phyloP scores from a whole-genome alignment of 2,113 vertebrate genomes.

The Ailuropoda melanoleuca region DNA sequence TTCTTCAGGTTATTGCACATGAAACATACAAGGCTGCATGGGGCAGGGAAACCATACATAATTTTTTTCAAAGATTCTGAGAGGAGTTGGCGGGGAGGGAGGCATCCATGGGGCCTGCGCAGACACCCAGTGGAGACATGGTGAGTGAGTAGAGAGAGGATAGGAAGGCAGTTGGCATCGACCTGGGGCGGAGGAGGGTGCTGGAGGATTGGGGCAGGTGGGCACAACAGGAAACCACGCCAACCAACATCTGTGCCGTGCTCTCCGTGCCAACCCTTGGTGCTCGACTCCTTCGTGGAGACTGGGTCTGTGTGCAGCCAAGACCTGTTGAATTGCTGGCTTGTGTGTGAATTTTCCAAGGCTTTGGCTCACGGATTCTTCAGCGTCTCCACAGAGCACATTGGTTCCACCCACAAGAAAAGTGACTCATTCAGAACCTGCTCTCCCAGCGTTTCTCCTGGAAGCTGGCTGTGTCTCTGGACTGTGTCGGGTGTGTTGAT shows the following conservation, averaged over 20 bases:
- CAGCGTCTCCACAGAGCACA: not conserved
- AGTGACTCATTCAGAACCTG: not conserved
- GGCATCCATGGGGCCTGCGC: not conserved
- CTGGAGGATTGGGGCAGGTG: accelerated
- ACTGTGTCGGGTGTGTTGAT: not conserved
- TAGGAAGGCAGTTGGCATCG: not conserved
- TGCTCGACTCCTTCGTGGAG: not conserved
- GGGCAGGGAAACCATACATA: not conserved
- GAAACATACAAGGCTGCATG: not conserved
- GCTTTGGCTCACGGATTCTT: accelerated
- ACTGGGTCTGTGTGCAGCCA: not conserved
- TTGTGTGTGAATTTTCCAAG: not conserved
- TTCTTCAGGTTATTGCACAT: not conserved
- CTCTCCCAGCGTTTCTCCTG: not conserved
- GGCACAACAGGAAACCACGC: not conserved
- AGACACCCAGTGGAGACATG: not conserved
- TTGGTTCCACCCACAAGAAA: not conserved
- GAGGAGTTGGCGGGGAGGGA: not conserved
- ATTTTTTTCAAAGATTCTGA: not conserved
- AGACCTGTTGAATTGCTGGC: not conserved
- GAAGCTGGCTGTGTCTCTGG: not conserved
- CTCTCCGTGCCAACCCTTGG: not conserved
- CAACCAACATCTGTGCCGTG: not conserved
- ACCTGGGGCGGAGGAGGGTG: not conserved
- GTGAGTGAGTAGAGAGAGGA: not conserved